phyloP scores from a whole-genome alignment of 2,797 vertebrate genomes.

The Halcyon chelicuti region DNA sequence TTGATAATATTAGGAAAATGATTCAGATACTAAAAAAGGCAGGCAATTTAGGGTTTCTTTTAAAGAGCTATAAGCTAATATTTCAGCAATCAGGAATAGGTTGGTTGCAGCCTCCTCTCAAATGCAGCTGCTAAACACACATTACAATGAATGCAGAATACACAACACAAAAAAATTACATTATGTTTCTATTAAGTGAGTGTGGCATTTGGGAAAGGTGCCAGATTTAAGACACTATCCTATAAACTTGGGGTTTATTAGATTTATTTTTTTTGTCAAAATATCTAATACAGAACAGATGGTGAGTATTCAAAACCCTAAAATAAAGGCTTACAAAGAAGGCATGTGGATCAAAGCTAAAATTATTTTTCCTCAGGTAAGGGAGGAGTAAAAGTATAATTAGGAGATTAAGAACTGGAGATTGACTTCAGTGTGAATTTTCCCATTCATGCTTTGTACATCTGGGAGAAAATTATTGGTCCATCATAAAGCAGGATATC shows the following conservation, averaged over 20 bases:
- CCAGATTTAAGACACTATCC: background rate
- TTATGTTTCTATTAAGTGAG: background rate
- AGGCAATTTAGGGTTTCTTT: background rate
- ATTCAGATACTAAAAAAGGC: background rate
- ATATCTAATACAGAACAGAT: background rate
- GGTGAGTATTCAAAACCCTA: background rate
- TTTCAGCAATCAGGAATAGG: background rate
- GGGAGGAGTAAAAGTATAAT: background rate
- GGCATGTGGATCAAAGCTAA: background rate
- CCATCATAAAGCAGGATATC: background rate
- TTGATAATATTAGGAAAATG: background rate
- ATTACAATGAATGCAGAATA: background rate
- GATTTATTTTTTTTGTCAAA: background rate
- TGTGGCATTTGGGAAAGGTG: background rate
- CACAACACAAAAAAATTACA: background rate
- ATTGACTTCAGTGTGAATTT: background rate
- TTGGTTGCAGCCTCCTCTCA: background rate
- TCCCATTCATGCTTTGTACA: background rate
- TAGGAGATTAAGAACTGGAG: background rate
- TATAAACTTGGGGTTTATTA: background rate
- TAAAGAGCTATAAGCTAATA: background rate
- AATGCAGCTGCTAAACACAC: background rate
- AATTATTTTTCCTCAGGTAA: background rate
- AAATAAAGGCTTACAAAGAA: background rate
- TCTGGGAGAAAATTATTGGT: background rate